Conservation (phyloP, 2,797 vertebrate species). For the Labeo calbasu region DNA sequence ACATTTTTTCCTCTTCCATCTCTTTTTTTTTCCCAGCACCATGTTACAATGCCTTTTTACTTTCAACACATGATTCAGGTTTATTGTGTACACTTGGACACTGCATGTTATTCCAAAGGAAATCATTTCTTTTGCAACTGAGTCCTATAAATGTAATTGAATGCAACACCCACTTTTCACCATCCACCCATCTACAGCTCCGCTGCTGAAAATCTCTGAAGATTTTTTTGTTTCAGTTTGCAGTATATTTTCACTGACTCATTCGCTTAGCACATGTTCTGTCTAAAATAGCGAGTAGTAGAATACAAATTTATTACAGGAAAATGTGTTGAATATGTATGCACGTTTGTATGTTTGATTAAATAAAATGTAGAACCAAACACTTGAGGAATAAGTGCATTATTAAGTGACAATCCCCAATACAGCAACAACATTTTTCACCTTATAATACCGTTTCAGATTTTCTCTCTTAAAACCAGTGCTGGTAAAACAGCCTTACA, state of each 20-base stretch:
- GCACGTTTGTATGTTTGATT: constrained; percentile 7
- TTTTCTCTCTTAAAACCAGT: background rate
- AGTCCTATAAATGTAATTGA: background rate
- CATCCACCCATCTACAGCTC: background rate
- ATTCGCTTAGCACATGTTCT: background rate
- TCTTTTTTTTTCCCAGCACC: background rate
- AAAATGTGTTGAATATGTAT: background rate
- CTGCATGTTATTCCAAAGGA: background rate
- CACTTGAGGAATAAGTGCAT: background rate
- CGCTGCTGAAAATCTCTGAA: background rate
- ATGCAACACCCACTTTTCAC: background rate
- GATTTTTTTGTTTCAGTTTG: background rate
- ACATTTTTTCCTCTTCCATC: background rate
- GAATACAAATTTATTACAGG: background rate
- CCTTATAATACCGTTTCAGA: background rate
- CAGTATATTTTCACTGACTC: background rate
- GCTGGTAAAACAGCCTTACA: background rate
- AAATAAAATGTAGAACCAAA: background rate
- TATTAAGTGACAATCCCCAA: background rate
- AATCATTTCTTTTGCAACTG: background rate
- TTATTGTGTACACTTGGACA: background rate
- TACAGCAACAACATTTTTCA: background rate
- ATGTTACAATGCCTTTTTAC: background rate
- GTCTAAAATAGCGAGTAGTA: background rate
- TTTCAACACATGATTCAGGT: background rate